A percentile compares a stretch with the other conserved stretches of the same genome.
Evolutionary conservation across 2,888 invertebrate species (phyloP).

Genomic region (Tenthredo amoena): DNA sequence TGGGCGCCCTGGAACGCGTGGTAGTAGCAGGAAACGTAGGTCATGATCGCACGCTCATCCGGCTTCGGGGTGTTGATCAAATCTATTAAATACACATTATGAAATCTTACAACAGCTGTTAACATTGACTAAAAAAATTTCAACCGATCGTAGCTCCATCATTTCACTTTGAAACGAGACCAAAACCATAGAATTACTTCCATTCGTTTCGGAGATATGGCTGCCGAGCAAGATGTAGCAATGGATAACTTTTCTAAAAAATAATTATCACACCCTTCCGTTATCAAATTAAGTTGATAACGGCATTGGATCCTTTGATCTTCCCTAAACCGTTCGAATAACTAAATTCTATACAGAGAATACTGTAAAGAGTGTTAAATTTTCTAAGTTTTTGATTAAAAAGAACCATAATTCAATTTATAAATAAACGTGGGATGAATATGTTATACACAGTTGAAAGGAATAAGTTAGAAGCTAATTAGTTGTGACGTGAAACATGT

Average conservation of each 20-base stretch:
- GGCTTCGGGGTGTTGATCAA: conserved; percentile 99
- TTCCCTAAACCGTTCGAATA: background rate
- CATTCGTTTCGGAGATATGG: conserved; percentile 10
- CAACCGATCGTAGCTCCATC: conserved; percentile 58
- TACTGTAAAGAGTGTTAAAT: background rate
- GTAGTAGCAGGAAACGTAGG: conserved; percentile 99
- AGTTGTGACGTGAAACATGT: conserved; percentile 34
- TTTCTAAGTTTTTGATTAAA: background rate
- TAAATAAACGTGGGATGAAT: background rate
- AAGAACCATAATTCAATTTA: background rate
- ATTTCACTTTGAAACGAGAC: conserved; percentile 33
- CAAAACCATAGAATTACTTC: conserved; percentile 32
- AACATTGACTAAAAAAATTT: conserved; percentile 52
- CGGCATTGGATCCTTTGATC: background rate
- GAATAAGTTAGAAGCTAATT: conserved; percentile 31
- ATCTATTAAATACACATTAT: conserved; percentile 83
- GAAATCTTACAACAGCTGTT: conserved; percentile 56
- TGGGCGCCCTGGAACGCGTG: conserved; percentile 99
- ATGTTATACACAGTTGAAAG: conserved; percentile 22
- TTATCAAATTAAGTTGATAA: background rate
- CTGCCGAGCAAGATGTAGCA: conserved; percentile 23
- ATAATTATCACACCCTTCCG: conserved; percentile 11
- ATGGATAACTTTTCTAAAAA: conserved; percentile 10
- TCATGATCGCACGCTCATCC: conserved; percentile 99
- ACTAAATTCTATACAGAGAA: background rate